Conservation (phyloP, 2,797 vertebrate genomes). For the Mallotus villosus region DNA sequence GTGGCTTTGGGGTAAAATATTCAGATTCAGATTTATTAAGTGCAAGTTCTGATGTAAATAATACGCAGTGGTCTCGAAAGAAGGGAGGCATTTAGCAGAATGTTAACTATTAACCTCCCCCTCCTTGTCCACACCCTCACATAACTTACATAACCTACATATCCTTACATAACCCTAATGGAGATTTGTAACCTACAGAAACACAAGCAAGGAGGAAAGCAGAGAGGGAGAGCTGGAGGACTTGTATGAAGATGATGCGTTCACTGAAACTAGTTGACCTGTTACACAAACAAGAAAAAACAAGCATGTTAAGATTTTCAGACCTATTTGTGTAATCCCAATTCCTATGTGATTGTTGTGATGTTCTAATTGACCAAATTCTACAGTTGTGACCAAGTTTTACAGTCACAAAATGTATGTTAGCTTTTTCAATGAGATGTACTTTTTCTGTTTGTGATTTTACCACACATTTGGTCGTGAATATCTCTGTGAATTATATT, state of each 20-base stretch:
- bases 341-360: background rate
- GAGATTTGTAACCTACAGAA: slow-evolving; percentile 56
- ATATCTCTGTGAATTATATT: background rate
- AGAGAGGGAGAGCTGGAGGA: slow-evolving; percentile 77
- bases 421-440: background rate
- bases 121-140: background rate
- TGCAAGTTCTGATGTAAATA: slow-evolving; percentile 1
- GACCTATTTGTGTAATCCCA: background rate
- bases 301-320: background rate
- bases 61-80: slow-evolving; percentile 27
- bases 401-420: background rate
- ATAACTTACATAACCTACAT: background rate
- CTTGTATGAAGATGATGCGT: slow-evolving; percentile 73
- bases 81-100: slow-evolving; percentile 32
- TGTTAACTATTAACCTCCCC: background rate
- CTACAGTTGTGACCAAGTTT: background rate
- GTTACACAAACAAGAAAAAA: background rate
- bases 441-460: background rate
- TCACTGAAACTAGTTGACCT: slow-evolving; percentile 46
- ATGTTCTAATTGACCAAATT: background rate
- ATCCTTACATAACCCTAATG: slow-evolving; percentile 21
- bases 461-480: background rate
- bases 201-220: slow-evolving; percentile 67
- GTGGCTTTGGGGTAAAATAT: slow-evolving; percentile 35
- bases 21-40: too few species aligned